A percentile compares a stretch with the other conserved stretches of the same genome.
Evolutionary conservation across 2,113 vertebrate genomes (phyloP).

Genomic region (Ophthalmotilapia sp.): DNA sequence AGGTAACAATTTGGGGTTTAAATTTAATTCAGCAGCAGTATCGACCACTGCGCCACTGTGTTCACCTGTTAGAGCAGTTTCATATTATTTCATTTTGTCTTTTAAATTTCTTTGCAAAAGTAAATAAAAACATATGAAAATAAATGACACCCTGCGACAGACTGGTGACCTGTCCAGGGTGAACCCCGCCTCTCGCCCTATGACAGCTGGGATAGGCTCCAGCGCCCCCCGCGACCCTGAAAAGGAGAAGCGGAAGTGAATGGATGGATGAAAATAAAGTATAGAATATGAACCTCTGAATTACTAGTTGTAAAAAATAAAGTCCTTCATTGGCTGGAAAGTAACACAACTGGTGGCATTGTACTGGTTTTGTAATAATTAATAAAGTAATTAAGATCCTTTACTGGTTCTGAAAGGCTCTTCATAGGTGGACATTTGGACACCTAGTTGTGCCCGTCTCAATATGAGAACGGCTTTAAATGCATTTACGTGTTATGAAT

Average conservation of each 20-base stretch:
- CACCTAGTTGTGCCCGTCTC: neutral
- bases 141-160: neutral
- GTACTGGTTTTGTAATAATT: neutral
- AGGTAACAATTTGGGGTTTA: neutral
- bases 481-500: neutral
- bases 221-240: accelerated
- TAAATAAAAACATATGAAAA: neutral
- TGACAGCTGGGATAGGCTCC: neutral
- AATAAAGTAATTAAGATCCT: neutral
- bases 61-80: neutral
- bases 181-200: accelerated
- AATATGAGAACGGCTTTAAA: neutral
- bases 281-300: neutral
- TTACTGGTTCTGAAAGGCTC: neutral
- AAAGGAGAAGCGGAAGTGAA: accelerated
- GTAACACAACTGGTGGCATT: neutral
- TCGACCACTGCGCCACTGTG: neutral
- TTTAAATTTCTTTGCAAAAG: neutral
- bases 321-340: neutral
- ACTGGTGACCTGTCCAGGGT: neutral
- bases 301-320: neutral
- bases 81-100: neutral
- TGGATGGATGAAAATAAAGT: neutral
- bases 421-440: neutral
- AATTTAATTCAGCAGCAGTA: neutral